Evolutionary conservation across 1,140 invertebrate species (phyloP), one percentile per base, ranked within the genome.

Genomic region (Pentalonia nigronervosa): DNA sequence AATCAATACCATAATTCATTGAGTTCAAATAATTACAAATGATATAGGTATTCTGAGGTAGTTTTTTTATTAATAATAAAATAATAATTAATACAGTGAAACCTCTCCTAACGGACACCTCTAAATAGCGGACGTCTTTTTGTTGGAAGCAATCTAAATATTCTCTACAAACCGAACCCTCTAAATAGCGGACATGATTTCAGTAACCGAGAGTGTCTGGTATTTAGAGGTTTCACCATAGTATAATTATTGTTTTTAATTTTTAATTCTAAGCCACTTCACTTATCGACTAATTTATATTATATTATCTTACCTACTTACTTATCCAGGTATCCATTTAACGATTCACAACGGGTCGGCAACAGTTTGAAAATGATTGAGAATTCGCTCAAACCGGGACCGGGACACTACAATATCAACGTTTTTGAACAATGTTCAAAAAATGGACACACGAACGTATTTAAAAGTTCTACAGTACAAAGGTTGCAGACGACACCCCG

Each of bases 401-500:
- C 84, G 7, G 45, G 17, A 17, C 36, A 48, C 17, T 87, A 87
- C 25, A 14, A 87, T n/a, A 21, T n/a, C 30, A 21, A n/a, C n/a
- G 0, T 1, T 30, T 6, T 17, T 48, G n/a, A 87, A 48, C 84
- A 6, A n/a, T 0, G 11, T 0, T 0, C 17, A 20, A 11, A 14
- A 76, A 91, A 91, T 67, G 90, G 90, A n/a, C 90, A 76, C 41
- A 91, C 90, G 14, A 91, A n/a, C 41, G 56, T 91, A 17, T 91
- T 91, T 25, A 91, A 91, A 30, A 91, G 90, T 45, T n/a, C 9
- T 45, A 76, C 90, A 2, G 2, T 17, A 1, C 36, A 34, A 30
- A 60, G 90, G 36, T n/a, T 91, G 6, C 14, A 17, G 21, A 45
- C 17, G 17, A 7, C n/a, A 41, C 53, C 20, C 9, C 14, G 7